Evolutionary conservation across 2,113 vertebrate species (phyloP), one percentile per base, ranked within the genome.

Genomic region (Butorides virescens): DNA sequence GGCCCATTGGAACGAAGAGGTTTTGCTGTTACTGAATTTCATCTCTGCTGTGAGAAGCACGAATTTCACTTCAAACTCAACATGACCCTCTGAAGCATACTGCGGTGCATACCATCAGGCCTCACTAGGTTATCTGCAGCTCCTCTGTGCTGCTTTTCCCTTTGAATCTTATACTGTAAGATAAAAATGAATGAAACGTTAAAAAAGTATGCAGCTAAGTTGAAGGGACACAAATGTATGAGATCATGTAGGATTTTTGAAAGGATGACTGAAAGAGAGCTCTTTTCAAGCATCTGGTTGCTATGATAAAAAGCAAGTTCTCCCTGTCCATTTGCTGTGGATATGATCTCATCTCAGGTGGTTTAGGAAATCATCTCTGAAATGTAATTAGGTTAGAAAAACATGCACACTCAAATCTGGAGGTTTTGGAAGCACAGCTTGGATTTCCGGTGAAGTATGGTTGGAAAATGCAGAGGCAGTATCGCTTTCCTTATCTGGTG

Each of bases 271-370:
- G 92, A 95, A 95, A 92, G 78, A 82, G 62, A 97, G 56, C 82
- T 81, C 66, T 94, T 94, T 94, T 92, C 86, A 95, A 92, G 93
- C 71, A 80, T 81, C 74, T 93, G 88, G 78, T 73, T 92, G n/a
- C 56, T 96, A 27, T 71, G 93, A 93, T 92, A 65, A 91, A 96
- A 96, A 75, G n/a, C 67, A 93, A 93, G 67, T 39, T 93, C 50
- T 65, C 91, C 63, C 93, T 89, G 42, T 75, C 56, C 56, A 37
- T 83, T 95, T 88, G 68, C 37, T 70, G 34, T 90, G 94, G 94
- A 90, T 96, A 81, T 91, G 95, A 95, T 86, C 77, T 96, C 95
- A 96, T 95, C 72, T 95, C 94, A 97, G 77, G 86, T 95, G 86
- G 77, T 84, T 97, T 94, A 86, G 96, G 80, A 71, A 96, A 94